These are phyloP conservation scores for Pentalonia nigronervosa DNA, from an alignment of 1,140 invertebrate genomes.

Conservation along the genomic window DNA sequence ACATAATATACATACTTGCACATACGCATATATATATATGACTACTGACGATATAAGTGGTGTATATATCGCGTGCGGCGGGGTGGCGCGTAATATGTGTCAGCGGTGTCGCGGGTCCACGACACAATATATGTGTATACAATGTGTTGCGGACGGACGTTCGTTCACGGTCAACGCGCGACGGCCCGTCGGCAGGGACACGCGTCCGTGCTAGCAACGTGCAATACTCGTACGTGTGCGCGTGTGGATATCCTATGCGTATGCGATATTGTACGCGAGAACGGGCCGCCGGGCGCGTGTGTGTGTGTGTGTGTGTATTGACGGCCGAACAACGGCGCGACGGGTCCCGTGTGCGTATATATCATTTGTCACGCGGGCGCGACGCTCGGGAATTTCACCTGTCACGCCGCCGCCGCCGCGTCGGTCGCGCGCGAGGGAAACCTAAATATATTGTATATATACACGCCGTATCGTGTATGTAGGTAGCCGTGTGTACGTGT, in stretches of 20 bases:
- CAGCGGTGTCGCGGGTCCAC: too few relatives aligned
- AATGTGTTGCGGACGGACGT: background rate
- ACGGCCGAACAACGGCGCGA: constrained; percentile 4
- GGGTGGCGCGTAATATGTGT: too few relatives aligned
- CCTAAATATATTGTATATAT: too few relatives aligned
- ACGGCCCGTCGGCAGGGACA: background rate
- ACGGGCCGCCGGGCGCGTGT: too few relatives aligned
- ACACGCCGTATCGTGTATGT: too few relatives aligned
- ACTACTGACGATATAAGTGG: too few relatives aligned
- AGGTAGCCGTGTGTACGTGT: background rate
- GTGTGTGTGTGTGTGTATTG: background rate
- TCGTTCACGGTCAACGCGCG: constrained; percentile 27
- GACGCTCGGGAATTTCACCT: constrained; percentile 42
- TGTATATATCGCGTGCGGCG: too few relatives aligned
- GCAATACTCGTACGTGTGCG: too few relatives aligned
- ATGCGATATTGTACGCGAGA: background rate
- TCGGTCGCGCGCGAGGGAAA: background rate
- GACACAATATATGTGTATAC: too few relatives aligned
- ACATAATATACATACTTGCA: too few relatives aligned
- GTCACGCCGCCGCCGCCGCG: background rate
- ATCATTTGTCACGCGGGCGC: constrained; percentile 48
- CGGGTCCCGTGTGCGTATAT: background rate
- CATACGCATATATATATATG: background rate
- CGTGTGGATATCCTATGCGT: too few relatives aligned
- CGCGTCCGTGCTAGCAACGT: too few relatives aligned